Evolutionary conservation across 2,113 vertebrate genomes (phyloP), one percentile per base, ranked within the genome.

Genomic region (Lanius ludovicianus): DNA sequence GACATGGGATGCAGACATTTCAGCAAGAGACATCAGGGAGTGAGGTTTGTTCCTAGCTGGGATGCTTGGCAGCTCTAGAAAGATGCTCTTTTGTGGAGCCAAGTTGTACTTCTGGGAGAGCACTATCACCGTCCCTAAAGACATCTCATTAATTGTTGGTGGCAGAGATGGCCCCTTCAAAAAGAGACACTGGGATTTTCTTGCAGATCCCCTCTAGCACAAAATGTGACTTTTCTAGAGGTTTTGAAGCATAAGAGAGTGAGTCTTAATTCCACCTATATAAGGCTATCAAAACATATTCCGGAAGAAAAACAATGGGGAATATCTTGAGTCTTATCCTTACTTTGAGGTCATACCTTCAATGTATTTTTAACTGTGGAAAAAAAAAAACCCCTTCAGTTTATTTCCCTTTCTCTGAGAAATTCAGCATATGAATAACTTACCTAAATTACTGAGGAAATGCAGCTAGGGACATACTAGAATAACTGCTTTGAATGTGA

Each of bases 401-500:
- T 95, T 87, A 84, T 94, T 96, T 87, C 70, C 19, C 15, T 83
- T 78, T 92, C 37, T 87, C 59, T 74, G 83, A 46, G 74, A 95
- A 93, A 81, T n/a, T 75, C 78, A 91, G 84, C 81, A 50, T 89
- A 89, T 95, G 93, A 96, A 90, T 94, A 89, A 78, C 2, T 0
- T 81, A 69, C 55, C 53, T 93, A 91, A 93, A 93, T 95, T 93
- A 71, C 89, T 63, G 89, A 7, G 17, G 83, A 87, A 92, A 90
- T 85, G 56, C 73, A 75, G 44, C 68, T 73, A 95, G 73, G 56
- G 67, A 76, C 74, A 16, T 65, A 35, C 69, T 80, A 55, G 77
- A 96, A 93, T 65, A 95, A 90, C 80, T 84, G 47, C 73, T 92
- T 60, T 92, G 82, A 95, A 95, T 94, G 83, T 83, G 81, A 69